These are phyloP conservation scores for Silvanus unidentatus DNA, from an alignment of 2,888 invertebrate species.

Conservation along the genomic window DNA sequence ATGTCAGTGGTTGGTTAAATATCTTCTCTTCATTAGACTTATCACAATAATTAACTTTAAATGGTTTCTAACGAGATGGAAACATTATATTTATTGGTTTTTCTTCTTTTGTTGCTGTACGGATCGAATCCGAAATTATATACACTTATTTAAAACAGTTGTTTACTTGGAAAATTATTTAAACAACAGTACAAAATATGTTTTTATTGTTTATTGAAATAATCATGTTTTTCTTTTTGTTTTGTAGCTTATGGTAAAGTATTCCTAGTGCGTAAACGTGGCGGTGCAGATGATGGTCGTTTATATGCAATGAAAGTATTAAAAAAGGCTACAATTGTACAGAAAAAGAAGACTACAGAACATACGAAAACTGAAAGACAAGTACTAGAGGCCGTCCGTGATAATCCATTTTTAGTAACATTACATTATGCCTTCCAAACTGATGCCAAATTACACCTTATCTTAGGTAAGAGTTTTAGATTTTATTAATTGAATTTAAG, in stretches of 20 bases:
- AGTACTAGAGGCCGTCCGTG: constrained; percentile 90
- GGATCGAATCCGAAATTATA: no score
- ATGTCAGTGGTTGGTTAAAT: no score
- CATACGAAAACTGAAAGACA: constrained; percentile 96
- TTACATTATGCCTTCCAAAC: constrained; percentile 98
- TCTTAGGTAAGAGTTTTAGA: constrained; percentile 93
- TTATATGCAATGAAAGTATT: constrained; percentile 98
- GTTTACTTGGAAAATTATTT: no score
- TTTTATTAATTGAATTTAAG: constrained; percentile 24
- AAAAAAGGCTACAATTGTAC: constrained; percentile 91
- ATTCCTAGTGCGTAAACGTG: constrained; percentile 88
- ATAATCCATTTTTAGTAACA: constrained; percentile 93
- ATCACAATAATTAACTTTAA: no score
- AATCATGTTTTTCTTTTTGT: no score
- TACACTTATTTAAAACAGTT: no score
- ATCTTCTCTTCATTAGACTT: no score
- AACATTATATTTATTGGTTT: no score
- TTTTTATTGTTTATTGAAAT: no score
- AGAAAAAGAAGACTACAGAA: constrained; percentile 92
- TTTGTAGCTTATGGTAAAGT: constrained; percentile 88
- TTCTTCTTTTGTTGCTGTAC: no score
- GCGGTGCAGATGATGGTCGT: constrained; percentile 78
- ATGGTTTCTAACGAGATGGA: no score
- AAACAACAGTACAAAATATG: no score
- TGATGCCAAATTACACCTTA: constrained; percentile 91